Base-by-base conservation (phyloP, 1,140 invertebrate genomes). In the Eumeta japonica region DNA sequence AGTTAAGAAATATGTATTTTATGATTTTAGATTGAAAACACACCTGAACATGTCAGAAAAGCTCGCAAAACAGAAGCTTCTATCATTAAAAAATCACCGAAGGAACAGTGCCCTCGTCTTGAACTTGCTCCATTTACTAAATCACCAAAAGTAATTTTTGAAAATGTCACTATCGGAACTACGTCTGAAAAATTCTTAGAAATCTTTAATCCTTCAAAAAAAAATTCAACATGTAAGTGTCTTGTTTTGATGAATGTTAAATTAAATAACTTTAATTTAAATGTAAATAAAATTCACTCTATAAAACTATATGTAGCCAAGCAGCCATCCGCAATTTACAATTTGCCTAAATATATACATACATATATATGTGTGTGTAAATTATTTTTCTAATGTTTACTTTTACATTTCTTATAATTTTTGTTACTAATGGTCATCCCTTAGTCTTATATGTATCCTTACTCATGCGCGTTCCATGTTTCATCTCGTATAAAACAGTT, bases 131-230 rank as follows among this genome's bases (percentile, higher is more conserved):
- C 83, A 5, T 85, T 85, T 66, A 79, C 77, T 10, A 62, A 70
- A 33, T 79, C 77, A 45, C 78, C 81, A 3, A 80, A 81, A 71
- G 75, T 85, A 9, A 62, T 77, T 28, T 84, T 85, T 54, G 80
- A 84, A 45, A 78, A 84, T 76, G 77, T 84, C 37, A 57, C 72
- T 14, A 61, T 84, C 37, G 79, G 79, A 16, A 67, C 74, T 28
- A 63, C 71, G 15, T 68, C 73, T 32, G 66, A 60, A 29, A 75
- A 75, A 43, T 55, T 62, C 39, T 58, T 85, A 35, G 66, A 79
- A 46, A 55, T 85, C n/a, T 55, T 68, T 28, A 85, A 85, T 59
- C 81, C 82, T 13, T 70, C 71, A 32, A 64, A 76, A 46, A n/a
- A 54, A 74, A 29, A 48, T 74, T 20, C 75, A 82, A 51, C 67